phyloP scores from a whole-genome alignment of 1,140 invertebrate species.

The Drosophila orosa region DNA sequence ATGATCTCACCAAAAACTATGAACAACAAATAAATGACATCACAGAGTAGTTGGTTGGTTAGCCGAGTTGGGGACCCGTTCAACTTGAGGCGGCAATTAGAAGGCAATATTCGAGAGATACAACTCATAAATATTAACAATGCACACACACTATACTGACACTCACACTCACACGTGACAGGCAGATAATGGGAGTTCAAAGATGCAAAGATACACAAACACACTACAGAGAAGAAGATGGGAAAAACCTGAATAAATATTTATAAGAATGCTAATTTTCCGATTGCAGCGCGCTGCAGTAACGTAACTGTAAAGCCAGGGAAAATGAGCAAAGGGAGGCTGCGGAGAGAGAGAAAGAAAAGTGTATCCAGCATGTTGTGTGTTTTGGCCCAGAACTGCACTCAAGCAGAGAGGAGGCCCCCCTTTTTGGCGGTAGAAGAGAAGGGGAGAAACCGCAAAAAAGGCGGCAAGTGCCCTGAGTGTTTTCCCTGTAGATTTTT shows the following conservation, averaged over 20 bases:
- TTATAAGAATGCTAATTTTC: slow-evolving; percentile 77
- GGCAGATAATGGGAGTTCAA: slow-evolving; percentile 45
- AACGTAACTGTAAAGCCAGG: slow-evolving; percentile 60
- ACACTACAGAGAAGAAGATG: slow-evolving; percentile 21
- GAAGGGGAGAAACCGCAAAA: slow-evolving; percentile 50
- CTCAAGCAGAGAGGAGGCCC: slow-evolving; percentile 50
- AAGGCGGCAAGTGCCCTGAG: slow-evolving; percentile 61
- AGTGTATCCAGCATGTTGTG: slow-evolving; percentile 57
- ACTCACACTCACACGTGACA: neutral
- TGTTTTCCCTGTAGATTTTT: slow-evolving; percentile 2
- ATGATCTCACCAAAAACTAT: slow-evolving; percentile 52
- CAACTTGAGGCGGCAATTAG: slow-evolving; percentile 73
- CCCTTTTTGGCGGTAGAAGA: slow-evolving; percentile 12
- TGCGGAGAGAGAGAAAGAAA: neutral
- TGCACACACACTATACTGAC: slow-evolving; percentile 18
- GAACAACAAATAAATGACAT: slow-evolving; percentile 60
- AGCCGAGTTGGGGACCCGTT: slow-evolving; percentile 57
- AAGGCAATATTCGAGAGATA: slow-evolving; percentile 47
- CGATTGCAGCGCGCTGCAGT: slow-evolving; percentile 46
- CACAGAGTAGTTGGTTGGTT: slow-evolving; percentile 49
- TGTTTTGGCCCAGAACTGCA: slow-evolving; percentile 71
- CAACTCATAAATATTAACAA: slow-evolving; percentile 70
- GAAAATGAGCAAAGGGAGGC: slow-evolving; percentile 33
- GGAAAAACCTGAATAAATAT: slow-evolving; percentile 70
- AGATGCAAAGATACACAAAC: slow-evolving; percentile 40